Evolutionary conservation across 2,797 vertebrate genomes (phyloP).

Genomic region (Chelmon rostratus): DNA sequence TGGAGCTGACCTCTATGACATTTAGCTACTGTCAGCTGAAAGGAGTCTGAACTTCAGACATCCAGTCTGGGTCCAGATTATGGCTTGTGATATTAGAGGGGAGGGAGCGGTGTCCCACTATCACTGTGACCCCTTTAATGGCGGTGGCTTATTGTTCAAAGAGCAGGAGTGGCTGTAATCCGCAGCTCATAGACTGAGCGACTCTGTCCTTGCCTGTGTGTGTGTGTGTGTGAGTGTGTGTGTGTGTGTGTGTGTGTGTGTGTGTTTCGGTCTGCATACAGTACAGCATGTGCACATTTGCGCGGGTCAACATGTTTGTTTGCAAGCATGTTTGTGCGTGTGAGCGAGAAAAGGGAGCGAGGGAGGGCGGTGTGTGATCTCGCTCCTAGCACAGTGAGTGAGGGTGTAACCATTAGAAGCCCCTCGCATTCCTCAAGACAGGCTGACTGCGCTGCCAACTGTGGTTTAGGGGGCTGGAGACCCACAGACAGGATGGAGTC

Average conservation of each 20-base stretch:
- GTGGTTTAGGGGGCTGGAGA: conserved; percentile 88
- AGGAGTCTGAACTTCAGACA: conserved; percentile 68
- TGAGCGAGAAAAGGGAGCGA: conserved; percentile 46
- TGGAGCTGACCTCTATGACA: conserved; percentile 62
- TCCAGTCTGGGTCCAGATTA: conserved; percentile 71
- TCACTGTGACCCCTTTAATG: conserved; percentile 75
- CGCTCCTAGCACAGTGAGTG: conserved; percentile 71
- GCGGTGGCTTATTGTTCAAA: conserved; percentile 74
- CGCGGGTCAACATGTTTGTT: conserved; percentile 70
- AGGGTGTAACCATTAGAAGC: conserved; percentile 86
- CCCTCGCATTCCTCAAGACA: conserved; percentile 84
- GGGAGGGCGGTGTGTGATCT: conserved; percentile 73
- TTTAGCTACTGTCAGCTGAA: conserved; percentile 65
- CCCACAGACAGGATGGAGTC: conserved; percentile 91
- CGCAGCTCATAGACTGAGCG: conserved; percentile 64
- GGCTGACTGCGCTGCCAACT: conserved; percentile 85
- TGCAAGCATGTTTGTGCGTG: conserved; percentile 67
- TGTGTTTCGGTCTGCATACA: background rate
- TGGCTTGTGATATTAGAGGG: conserved; percentile 65
- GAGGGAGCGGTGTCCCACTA: conserved; percentile 66
- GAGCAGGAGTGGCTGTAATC: conserved; percentile 68
- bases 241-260: background rate
- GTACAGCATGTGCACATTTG: conserved; percentile 42
- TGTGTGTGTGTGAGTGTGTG: conserved; percentile 15
- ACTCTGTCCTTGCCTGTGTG: conserved; percentile 57